Base-by-base conservation (phyloP, 2,113 vertebrate species). In the Naja naja region DNA sequence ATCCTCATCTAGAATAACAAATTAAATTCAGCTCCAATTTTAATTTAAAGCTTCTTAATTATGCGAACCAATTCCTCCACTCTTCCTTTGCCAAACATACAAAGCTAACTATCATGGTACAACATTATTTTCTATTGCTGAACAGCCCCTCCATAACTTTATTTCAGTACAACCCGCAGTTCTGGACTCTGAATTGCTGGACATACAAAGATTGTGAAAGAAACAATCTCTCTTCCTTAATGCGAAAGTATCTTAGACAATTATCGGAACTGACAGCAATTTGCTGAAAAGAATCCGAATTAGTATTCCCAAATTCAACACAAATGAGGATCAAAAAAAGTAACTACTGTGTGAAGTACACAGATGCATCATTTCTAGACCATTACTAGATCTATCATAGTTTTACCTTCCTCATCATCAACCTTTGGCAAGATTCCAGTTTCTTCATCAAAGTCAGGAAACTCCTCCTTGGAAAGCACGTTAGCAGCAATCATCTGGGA, bases 351-450 rank as follows among this genome's bases (percentile, higher is more conserved):
- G 30, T 20, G 60, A 55, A 55, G 27, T 39, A 69, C 7, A 20
- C 34, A 14, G 60, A 52, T 74, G 39, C 43, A 39, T 54, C 52
- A 11, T 27, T 39, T 74, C 64, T 49, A 34, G 20, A 64, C 10
- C 4, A 89, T 25, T 14, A 58, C 6, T 52, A n/a, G 1, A 54
- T 43, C 43, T 39, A 22, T 1, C 27, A 90, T 93, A 9, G 8
- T 69, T 25, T 74, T 98, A 99, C 99, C 99, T 97, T 99, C 99
- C 94, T 99, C 99, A 93, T 99, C 99, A 87, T 99, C 99, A 3
- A 99, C 99, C 97, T 99, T 99, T 85, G 99, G 99, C 88, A 99
- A 98, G 94, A 99, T 99, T 5, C 99, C 99, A 0, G 99, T 99
- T 97, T 99, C 99, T 92, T 99, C 99, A 90, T 99, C 99, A 27